Evolutionary conservation across 2,888 invertebrate genomes (phyloP).

Genomic region (Calameuta filiformis): DNA sequence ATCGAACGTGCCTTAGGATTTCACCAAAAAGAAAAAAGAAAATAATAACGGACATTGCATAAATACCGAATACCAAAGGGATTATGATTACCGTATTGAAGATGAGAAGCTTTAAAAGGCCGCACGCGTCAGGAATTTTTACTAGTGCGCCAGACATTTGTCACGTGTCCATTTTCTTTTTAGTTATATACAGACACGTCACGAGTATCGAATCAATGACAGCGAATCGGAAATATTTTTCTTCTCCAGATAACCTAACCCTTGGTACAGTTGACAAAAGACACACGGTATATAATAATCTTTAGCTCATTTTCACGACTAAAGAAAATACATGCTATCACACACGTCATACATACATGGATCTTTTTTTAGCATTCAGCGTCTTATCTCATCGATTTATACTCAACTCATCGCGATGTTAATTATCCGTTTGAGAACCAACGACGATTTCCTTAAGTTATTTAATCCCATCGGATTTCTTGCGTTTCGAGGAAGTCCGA

Average conservation of each 20-base stretch:
- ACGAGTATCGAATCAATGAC: neutral
- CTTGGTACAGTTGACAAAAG: neutral
- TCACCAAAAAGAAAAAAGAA: neutral
- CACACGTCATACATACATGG: neutral
- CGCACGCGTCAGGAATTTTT: neutral
- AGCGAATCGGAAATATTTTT: neutral
- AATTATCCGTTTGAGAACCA: neutral
- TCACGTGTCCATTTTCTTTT: neutral
- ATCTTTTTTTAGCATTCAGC: neutral
- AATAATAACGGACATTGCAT: constrained; percentile 14
- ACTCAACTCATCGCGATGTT: constrained; percentile 19
- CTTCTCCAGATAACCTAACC: neutral
- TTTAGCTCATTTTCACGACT: neutral
- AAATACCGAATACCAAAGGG: constrained; percentile 34
- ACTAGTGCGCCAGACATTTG: neutral
- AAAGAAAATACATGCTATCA: neutral
- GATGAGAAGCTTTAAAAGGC: neutral
- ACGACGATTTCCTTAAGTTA: neutral
- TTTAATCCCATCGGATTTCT: neutral
- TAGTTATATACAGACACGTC: neutral
- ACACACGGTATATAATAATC: neutral
- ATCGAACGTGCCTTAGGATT: neutral
- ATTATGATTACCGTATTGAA: constrained; percentile 10
- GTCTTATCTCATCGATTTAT: neutral
- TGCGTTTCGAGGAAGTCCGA: neutral